These are phyloP conservation scores for Tetropium fuscum DNA, from an alignment of 2,888 invertebrate species.

Conservation along the genomic window DNA sequence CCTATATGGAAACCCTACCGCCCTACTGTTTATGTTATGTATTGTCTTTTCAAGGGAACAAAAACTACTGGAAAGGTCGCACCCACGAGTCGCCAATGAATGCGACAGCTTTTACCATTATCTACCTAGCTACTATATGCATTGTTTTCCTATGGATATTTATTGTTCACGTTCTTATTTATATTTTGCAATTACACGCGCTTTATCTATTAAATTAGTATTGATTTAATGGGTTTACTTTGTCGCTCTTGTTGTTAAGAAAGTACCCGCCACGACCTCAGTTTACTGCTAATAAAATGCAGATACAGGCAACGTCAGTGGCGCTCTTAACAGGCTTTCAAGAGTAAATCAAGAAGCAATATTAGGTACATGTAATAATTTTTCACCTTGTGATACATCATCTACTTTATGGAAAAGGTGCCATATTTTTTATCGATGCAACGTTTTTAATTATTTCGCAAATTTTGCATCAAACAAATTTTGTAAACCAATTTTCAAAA, in stretches of 20 bases:
- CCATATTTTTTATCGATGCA: too few relatives aligned
- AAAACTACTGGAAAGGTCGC: conserved; percentile 26
- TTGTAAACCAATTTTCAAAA: too few relatives aligned
- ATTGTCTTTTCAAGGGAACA: too few relatives aligned
- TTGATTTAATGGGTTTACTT: conserved; percentile 52
- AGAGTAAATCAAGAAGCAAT: too few relatives aligned
- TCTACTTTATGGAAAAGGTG: too few relatives aligned
- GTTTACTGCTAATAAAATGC: conserved; percentile 26
- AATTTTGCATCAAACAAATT: too few relatives aligned
- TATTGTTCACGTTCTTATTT: conserved; percentile 55
- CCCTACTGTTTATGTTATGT: too few relatives aligned
- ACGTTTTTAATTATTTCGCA: too few relatives aligned
- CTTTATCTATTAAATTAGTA: conserved; percentile 55
- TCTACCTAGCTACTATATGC: conserved; percentile 44
- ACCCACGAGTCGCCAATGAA: conserved; percentile 40
- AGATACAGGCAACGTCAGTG: conserved; percentile 10
- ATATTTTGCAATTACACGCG: conserved; percentile 55
- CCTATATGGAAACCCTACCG: too few relatives aligned
- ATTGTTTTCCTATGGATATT: conserved; percentile 52
- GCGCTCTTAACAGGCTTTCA: conserved; percentile 1
- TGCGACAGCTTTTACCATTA: conserved; percentile 36
- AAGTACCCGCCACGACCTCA: conserved; percentile 33
- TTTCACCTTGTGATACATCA: too few relatives aligned
- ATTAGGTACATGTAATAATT: too few relatives aligned
- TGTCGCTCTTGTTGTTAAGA: conserved; percentile 44